A percentile compares a stretch with the other conserved stretches of the same genome.
Conservation (phyloP, 2,888 invertebrate genomes). For the Frankliniella intonsa region DNA sequence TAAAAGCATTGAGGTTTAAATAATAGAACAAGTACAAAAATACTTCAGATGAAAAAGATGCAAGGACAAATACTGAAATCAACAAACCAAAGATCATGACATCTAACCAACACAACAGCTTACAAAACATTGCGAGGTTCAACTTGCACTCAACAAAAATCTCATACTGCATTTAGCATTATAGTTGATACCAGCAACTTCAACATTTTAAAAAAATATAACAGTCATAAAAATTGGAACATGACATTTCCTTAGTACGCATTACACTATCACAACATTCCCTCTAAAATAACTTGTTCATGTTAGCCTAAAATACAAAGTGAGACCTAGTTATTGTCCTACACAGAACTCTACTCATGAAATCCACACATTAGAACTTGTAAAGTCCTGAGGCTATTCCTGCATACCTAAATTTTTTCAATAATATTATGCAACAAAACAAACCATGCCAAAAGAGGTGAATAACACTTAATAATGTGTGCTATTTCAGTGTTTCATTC, state of each 20-base stretch:
- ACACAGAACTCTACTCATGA: not conserved
- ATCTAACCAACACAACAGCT: not conserved
- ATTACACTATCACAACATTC: not conserved
- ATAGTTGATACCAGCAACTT: slow-evolving; percentile 12
- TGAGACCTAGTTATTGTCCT: slow-evolving; percentile 7
- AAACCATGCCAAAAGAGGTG: not conserved
- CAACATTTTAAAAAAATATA: not conserved
- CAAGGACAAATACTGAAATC: not conserved
- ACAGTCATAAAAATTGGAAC: not conserved
- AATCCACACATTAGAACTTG: not conserved
- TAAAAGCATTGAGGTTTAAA: slow-evolving; percentile 16
- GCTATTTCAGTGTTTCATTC: too few species aligned
- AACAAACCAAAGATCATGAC: not conserved
- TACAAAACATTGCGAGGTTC: not conserved
- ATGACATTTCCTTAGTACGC: not conserved
- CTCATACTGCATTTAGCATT: not conserved
- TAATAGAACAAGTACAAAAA: slow-evolving; percentile 22
- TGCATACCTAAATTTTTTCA: too few species aligned
- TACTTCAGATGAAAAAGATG: not conserved
- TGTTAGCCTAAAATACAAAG: not conserved
- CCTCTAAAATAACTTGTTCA: slow-evolving; percentile 11
- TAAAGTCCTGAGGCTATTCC: too few species aligned
- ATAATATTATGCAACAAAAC: not conserved
- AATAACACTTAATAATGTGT: too few species aligned
- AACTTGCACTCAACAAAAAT: not conserved